Percentiles rank a stretch among this genome's conserved stretches.
Evolutionary conservation across 1,140 invertebrate genomes (phyloP).

Genomic region (Calosoma granatense): DNA sequence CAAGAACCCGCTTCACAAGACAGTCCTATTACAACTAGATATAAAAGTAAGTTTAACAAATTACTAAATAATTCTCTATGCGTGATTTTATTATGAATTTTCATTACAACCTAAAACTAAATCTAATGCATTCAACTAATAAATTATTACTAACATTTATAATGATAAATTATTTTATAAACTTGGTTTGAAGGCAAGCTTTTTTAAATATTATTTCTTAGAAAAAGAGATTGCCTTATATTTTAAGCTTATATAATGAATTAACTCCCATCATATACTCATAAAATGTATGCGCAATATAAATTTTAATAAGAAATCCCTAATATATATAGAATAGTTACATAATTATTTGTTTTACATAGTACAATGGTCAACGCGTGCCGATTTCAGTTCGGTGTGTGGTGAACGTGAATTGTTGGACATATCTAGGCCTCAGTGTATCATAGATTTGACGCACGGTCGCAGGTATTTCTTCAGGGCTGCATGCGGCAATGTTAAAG

Average conservation of each 20-base stretch:
- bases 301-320: too few species aligned
- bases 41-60: conserved; percentile 60
- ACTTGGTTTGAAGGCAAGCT: background rate
- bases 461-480: conserved; percentile 80
- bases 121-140: background rate
- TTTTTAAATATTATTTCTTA: too few species aligned
- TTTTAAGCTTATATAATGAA: too few species aligned
- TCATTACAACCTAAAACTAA: too few species aligned
- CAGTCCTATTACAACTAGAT: conserved; percentile 76
- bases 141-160: conserved; percentile 6
- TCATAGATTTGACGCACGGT: conserved; percentile 65
- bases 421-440: conserved; percentile 47
- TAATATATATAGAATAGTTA: too few species aligned
- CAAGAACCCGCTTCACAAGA: conserved; percentile 54
- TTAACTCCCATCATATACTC: too few species aligned
- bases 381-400: conserved; percentile 67
- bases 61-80: too few species aligned
- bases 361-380: conserved; percentile 79
- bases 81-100: background rate
- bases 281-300: too few species aligned
- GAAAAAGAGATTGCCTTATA: too few species aligned
- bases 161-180: background rate
- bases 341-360: conserved; percentile 25
- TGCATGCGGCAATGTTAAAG: conserved; percentile 80
- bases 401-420: conserved; percentile 68